Conservation (phyloP, 1,140 invertebrate species). For the Armadillidium nasatum region DNA sequence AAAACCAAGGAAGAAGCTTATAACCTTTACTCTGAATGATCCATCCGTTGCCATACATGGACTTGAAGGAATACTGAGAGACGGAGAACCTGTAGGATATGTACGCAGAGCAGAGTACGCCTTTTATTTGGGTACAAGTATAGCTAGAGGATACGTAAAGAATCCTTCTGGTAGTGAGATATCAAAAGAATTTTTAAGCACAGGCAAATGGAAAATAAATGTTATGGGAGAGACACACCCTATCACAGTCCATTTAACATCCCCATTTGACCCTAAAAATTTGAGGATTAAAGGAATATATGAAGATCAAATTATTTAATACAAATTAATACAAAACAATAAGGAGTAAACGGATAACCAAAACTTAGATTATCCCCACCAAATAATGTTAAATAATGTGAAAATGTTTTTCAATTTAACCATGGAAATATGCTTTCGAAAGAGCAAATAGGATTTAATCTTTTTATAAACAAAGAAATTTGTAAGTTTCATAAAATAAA, state of each 20-base stretch:
- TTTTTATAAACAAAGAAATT: too few relatives aligned
- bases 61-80: slow-evolving; percentile 73
- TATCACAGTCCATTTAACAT: slow-evolving; percentile 64
- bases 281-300: slow-evolving; percentile 55
- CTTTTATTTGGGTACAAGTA: slow-evolving; percentile 57
- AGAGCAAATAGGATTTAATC: too few relatives aligned
- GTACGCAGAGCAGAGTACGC: slow-evolving; percentile 74
- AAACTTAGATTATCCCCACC: too few relatives aligned
- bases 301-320: too few relatives aligned
- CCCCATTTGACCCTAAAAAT: slow-evolving; percentile 73
- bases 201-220: slow-evolving; percentile 72
- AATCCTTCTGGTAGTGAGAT: slow-evolving; percentile 57
- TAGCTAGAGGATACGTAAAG: slow-evolving; percentile 61
- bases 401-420: too few relatives aligned
- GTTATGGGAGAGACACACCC: slow-evolving; percentile 66
- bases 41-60: slow-evolving; percentile 71
- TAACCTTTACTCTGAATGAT: slow-evolving; percentile 67
- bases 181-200: slow-evolving; percentile 62
- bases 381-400: too few relatives aligned
- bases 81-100: slow-evolving; percentile 69
- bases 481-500: too few relatives aligned
- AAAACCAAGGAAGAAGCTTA: slow-evolving; percentile 68
- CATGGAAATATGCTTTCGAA: too few relatives aligned
- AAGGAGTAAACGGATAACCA: too few relatives aligned
- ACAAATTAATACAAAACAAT: too few relatives aligned